A percentile compares a stretch with the other conserved stretches of the same genome.
phyloP scores from a whole-genome alignment of 2,888 invertebrate species.

The Neoascia interrupta region DNA sequence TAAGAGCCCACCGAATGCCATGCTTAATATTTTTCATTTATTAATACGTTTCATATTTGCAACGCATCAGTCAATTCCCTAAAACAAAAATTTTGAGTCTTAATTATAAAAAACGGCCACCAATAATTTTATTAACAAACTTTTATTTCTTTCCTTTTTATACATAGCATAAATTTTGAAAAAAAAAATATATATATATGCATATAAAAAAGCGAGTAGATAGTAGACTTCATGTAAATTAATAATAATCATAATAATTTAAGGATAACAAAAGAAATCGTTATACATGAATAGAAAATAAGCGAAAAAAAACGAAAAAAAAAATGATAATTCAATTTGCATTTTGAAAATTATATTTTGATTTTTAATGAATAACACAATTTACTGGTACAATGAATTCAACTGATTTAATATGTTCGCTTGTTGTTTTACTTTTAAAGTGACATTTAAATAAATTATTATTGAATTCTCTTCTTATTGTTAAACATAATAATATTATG shows the following conservation, averaged over 20 bases:
- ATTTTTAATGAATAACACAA: neutral
- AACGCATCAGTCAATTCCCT: too few relatives aligned
- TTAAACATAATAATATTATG: conserved; percentile 28
- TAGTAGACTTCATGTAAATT: conserved; percentile 45
- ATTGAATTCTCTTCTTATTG: conserved; percentile 36
- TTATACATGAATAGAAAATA: conserved; percentile 20
- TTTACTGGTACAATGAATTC: conserved; percentile 7
- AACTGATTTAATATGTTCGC: conserved; percentile 3
- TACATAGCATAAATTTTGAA: conserved; percentile 69
- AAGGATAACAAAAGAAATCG: conserved; percentile 49
- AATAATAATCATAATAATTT: conserved; percentile 56
- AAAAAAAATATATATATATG: conserved; percentile 35
- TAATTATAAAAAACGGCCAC: too few relatives aligned
- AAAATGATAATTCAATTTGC: conserved; percentile 23
- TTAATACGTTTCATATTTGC: too few relatives aligned
- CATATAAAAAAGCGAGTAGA: conserved; percentile 66
- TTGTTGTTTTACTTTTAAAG: conserved; percentile 20
- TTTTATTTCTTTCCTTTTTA: conserved; percentile 67
- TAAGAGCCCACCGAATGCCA: too few relatives aligned
- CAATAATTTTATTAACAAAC: conserved; percentile 67
- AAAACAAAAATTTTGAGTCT: too few relatives aligned
- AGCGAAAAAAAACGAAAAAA: conserved; percentile 21
- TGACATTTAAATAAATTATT: conserved; percentile 62
- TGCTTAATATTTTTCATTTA: too few relatives aligned
- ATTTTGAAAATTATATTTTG: conserved; percentile 4